Base-by-base conservation (phyloP, 2,888 invertebrate genomes). In the Electrophaes corylata region DNA sequence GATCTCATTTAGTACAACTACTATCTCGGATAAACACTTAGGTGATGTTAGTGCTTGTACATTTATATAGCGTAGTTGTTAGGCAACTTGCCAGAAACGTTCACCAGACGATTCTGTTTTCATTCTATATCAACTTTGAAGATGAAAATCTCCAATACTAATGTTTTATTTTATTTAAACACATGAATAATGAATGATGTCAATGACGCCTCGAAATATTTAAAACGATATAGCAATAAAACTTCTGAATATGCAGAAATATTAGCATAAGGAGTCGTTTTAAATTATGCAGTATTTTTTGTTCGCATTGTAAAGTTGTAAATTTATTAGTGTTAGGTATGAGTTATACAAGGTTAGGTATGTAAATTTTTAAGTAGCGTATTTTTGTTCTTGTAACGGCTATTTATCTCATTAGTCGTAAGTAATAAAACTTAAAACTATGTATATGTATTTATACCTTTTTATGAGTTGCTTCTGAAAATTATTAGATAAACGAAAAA, bases 31-130 rank as follows among this genome's bases (percentile, higher is more conserved):
- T 69, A 63, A 67, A 68, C 69, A 68, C 62, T 60, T 61, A 62
- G 62, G 65, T 66, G 58, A 68, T 58, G 58, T 66, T 58, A 52
- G 57, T 57, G 31, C 31, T 39, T 19, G 33, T 51, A 29, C 39
- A 65, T 54, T 49, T 60, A 63, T 60, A 66, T 64, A 57, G 60
- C 60, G 52, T 55, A 53, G 53, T 57, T 61, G 44, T 66, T 64
- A 71, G 81, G 81, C 79, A 66, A 12, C 40, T 46, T 72, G 78
- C 80, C 82, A 82, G 71, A 54, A 74, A 73, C 67, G 67, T 65
- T 71, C 66, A 66, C 72, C 73, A 77, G 74, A 73, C 71, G 64
- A 70, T 71, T 65, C 62, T 67, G 63, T 72, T 72, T 66, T 67
- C 60, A 68, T 71, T 71, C 52, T 71, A 73, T 75, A 76, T 71